phyloP scores from a whole-genome alignment of 2,888 invertebrate genomes.

The Acleris sparsana region DNA sequence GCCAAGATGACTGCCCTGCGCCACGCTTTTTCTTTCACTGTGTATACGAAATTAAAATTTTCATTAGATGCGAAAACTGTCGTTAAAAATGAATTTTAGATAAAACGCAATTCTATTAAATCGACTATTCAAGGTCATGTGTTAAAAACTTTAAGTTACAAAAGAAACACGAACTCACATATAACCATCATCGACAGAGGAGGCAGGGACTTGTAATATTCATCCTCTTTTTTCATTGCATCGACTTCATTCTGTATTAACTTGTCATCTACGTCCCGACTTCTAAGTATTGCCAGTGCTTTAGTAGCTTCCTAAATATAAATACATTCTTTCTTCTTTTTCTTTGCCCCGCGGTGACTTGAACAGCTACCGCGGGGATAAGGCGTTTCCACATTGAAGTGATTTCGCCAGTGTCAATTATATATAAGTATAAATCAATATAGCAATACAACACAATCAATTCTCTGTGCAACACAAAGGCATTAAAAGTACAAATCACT shows the following conservation, averaged over 20 bases:
- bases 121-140: neutral
- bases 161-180: conserved; percentile 50
- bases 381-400: too few species aligned
- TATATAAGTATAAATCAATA: too few species aligned
- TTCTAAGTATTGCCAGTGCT: conserved; percentile 58
- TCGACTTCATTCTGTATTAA: conserved; percentile 56
- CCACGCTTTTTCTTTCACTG: conserved; percentile 27
- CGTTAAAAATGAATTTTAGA: neutral
- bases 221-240: conserved; percentile 57
- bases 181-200: conserved; percentile 54
- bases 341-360: too few species aligned
- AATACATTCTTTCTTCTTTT: too few species aligned
- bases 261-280: conserved; percentile 54
- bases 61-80: too few species aligned
- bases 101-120: neutral
- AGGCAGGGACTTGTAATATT: conserved; percentile 54
- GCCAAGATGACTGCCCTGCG: conserved; percentile 10
- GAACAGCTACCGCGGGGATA: too few species aligned
- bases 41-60: neutral
- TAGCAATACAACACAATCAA: too few species aligned
- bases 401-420: too few species aligned
- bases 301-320: conserved; percentile 57
- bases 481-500: too few species aligned
- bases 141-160: too few species aligned
- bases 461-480: too few species aligned